These are phyloP conservation scores for Fragum sueziense DNA, from an alignment of 2,888 invertebrate species.

Conservation along the genomic window DNA sequence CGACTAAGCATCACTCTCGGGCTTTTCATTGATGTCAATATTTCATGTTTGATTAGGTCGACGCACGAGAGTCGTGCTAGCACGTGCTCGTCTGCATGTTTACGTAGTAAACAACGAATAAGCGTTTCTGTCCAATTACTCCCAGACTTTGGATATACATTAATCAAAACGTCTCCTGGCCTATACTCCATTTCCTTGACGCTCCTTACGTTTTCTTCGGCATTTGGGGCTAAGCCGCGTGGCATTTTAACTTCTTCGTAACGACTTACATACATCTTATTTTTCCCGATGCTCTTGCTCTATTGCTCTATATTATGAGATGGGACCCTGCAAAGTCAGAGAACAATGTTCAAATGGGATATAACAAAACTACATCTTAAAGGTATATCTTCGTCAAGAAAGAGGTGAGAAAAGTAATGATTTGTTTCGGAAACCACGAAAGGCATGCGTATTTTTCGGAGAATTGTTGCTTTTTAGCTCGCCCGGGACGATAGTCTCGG, in stretches of 20 bases:
- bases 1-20: not conserved
- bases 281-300: no score
- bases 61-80: not conserved
- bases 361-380: no score
- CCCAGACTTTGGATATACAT: not conserved
- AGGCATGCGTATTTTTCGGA: no score
- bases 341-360: no score
- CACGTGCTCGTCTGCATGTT: not conserved
- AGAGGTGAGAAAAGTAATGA: no score
- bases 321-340: no score
- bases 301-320: no score
- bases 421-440: no score
- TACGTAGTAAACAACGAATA: slow-evolving; percentile 6
- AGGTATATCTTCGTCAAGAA: no score
- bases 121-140: slow-evolving; percentile 3
- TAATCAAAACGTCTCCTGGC: not conserved
- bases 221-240: not conserved
- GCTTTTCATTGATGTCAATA: not conserved
- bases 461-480: no score
- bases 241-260: slow-evolving; percentile 7
- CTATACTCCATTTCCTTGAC: not conserved
- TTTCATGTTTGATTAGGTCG: not conserved
- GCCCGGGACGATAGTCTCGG: no score
- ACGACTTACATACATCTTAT: not conserved
- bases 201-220: not conserved